Base-by-base conservation (phyloP, 53 echinoderm and acorn worm species). In the Apostichopus leukothele region DNA sequence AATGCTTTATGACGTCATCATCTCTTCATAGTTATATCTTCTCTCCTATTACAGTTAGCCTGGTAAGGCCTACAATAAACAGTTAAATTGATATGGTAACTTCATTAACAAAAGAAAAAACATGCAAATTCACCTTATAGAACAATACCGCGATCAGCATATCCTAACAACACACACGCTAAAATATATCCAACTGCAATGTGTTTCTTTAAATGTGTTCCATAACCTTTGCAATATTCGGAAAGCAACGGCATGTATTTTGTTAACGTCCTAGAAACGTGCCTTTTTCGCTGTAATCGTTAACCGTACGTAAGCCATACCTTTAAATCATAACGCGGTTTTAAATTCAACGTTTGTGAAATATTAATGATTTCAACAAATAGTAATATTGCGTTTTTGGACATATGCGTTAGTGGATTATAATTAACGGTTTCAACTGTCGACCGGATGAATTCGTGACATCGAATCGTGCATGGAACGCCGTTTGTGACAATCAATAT, bases 361-460 rank as follows among this genome's bases (percentile, higher is more conserved):
- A 71, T 71, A 71, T 71, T 71, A 71, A 71, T 71, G 71, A 71
- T 71, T 19, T 71, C 71, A 71, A 71, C 71, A 6, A 71, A 71
- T 71, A 71, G 71, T 71, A 71, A 71, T 71, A 71, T 71, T 18
- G 71, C 71, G 71, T 18, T 71, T 18, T 71, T 71, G 20, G 71
- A n/a, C 71, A 3, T 71, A 19, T 71, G 71, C 71, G 71, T 71
- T 13, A 2, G 71, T n/a, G 71, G 71, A 71, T 71, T 71, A 71
- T 71, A 71, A 71, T 71, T 71, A 71, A 71, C 71, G 18, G n/a
- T 71, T 71, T 71, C n/a, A 71, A 18, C 68, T 68, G 68, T 18
- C 68, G 19, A 68, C 18, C 71, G 20, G 71, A 71, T 19, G 71
- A 63, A 71, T 71, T 71, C 71, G 71, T 71, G 71, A 71, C 71